Evolutionary conservation across 2,888 invertebrate genomes (phyloP).

Genomic region (Hyposoter dolosus): DNA sequence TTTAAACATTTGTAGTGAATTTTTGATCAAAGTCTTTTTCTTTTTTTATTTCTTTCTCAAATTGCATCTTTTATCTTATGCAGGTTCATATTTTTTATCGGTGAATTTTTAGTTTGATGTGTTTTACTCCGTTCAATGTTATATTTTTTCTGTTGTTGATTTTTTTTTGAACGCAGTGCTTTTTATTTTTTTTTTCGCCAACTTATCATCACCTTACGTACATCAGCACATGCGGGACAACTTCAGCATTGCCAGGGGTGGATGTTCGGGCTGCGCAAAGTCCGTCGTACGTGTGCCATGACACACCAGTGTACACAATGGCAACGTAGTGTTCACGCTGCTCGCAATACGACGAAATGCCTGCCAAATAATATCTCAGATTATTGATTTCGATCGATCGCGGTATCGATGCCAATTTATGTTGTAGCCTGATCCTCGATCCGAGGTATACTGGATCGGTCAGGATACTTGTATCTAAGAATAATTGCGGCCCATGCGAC

Average conservation of each 20-base stretch:
- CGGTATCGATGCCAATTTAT: constrained; percentile 9
- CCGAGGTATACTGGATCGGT: constrained; percentile 6
- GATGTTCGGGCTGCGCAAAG: not conserved
- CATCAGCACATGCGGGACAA: constrained; percentile 10
- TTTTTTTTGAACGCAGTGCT: not conserved
- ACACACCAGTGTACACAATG: constrained; percentile 5
- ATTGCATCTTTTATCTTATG: too few species aligned
- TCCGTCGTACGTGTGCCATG: constrained; percentile 24
- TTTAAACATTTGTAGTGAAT: too few species aligned
- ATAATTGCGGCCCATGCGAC: not conserved
- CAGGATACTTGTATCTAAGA: constrained; percentile 23
- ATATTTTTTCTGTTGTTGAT: not conserved
- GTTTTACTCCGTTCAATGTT: not conserved
- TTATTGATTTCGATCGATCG: not conserved
- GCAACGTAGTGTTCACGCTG: constrained; percentile 12
- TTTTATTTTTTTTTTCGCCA: not conserved
- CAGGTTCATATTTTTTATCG: not conserved
- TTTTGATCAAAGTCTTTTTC: too few species aligned
- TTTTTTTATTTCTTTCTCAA: too few species aligned
- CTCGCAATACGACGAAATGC: constrained; percentile 7
- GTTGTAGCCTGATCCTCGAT: not conserved
- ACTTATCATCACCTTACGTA: not conserved
- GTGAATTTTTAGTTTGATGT: not conserved
- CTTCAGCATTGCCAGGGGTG: not conserved
- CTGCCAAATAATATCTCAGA: not conserved